These are phyloP conservation scores for Triplophysa dalaica DNA, from an alignment of 2,113 vertebrate genomes.

Conservation along the genomic window DNA sequence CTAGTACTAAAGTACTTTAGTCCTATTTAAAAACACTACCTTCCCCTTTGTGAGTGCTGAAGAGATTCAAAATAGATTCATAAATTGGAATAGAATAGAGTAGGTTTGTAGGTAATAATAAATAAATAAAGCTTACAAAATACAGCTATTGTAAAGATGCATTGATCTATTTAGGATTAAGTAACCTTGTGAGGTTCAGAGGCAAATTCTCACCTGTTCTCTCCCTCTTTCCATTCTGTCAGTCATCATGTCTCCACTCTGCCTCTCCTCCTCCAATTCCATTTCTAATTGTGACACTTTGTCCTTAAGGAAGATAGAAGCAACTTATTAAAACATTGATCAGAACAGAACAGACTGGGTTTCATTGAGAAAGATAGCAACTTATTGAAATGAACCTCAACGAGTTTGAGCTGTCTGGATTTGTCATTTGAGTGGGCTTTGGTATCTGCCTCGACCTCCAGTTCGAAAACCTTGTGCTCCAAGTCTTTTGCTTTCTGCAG, in stretches of 20 bases:
- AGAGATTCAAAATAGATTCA: no score
- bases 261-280: slow-evolving; percentile 92
- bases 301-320: slow-evolving; percentile 72
- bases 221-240: slow-evolving; percentile 86
- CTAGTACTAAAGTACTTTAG: not conserved
- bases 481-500: slow-evolving; percentile 77
- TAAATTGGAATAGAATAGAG: no score
- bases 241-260: slow-evolving; percentile 86
- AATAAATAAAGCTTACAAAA: no score
- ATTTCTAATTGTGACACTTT: slow-evolving; percentile 85
- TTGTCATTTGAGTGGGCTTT: slow-evolving; percentile 81
- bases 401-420: slow-evolving; percentile 80
- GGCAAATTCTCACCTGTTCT: slow-evolving; percentile 82
- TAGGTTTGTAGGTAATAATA: no score
- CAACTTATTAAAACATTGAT: not conserved
- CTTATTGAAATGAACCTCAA: slow-evolving; percentile 80
- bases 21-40: not conserved
- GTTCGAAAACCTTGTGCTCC: slow-evolving; percentile 80
- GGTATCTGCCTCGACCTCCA: slow-evolving; percentile 83
- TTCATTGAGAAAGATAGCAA: not conserved
- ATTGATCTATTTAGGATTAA: no score
- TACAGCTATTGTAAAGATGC: no score
- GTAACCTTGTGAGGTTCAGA: slow-evolving; percentile 34
- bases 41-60: no score
- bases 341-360: not conserved